Conservation (phyloP, 2,888 invertebrate genomes). For the Melanargia galathea region DNA sequence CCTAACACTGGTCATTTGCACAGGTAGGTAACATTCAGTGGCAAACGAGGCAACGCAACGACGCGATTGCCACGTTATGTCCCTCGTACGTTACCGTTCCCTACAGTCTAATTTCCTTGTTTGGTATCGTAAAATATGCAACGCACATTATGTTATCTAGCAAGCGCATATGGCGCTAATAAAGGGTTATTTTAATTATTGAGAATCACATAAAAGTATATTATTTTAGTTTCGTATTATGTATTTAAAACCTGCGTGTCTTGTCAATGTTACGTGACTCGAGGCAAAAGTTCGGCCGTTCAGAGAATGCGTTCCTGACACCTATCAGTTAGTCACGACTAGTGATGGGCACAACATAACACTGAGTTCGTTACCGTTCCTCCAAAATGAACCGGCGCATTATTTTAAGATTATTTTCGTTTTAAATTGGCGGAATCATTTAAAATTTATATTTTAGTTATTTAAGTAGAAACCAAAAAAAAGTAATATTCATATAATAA, state of each 20-base stretch:
- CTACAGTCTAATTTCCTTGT: not conserved
- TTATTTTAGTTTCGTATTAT: no score
- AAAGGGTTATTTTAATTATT: not conserved
- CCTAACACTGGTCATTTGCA: not conserved
- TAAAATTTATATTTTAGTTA: no score
- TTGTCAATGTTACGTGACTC: slow-evolving; percentile 1
- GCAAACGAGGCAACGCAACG: not conserved
- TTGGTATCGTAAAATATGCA: not conserved
- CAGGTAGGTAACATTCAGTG: not conserved
- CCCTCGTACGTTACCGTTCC: not conserved
- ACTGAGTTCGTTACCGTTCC: no score
- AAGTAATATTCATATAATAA: no score
- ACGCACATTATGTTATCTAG: not conserved
- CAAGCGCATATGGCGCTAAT: not conserved
- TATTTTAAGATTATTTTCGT: no score
- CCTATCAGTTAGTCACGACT: no score
- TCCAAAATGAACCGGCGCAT: no score
- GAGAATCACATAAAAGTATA: not conserved
- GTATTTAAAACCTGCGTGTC: slow-evolving; percentile 4
- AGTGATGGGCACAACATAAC: no score
- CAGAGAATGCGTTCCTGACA: no score
- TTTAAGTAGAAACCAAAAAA: no score
- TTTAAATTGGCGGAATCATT: no score
- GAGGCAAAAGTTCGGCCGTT: not conserved
- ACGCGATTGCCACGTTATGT: not conserved